Base-by-base conservation (phyloP, 2,888 invertebrate species). In the Oxycera nigricornis region DNA sequence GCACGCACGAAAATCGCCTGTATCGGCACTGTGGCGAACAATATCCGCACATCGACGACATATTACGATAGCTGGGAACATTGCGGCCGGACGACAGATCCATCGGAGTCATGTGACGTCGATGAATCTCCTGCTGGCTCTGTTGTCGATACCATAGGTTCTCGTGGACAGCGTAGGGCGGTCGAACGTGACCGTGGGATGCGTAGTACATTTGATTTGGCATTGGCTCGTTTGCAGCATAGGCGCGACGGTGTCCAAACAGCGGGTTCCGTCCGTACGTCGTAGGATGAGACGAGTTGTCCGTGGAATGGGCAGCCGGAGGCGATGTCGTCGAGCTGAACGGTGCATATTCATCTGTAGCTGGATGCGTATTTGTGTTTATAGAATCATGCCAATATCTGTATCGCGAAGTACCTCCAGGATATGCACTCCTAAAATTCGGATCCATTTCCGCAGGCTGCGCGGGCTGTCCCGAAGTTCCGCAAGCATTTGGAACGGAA, bases 71-170 rank as follows among this genome's bases (percentile, higher is more conserved):
- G 77, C 82, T 82, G 2, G 84, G 82, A 6, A 78, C 73, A 46
- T 76, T 78, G 11, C 79, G 75, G 76, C 84, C 85, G 17, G 84
- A 84, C 0, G 84, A 85, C 74, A 85, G 81, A 80, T 84, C 82
- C 75, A 85, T 83, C 28, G 84, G 86, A 1, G 85, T 84, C 81
- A 85, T 84, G 78, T 82, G 87, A 73, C 89, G 87, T 57, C 90
- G 85, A 77, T 88, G 88, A 75, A 88, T 82, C 82, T 90, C 90
- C 79, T 87, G 88, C 75, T 84, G 88, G 74, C 90, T 90, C 79
- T 93, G 92, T 79, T 93, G 93, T 0, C 90, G 88, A 77, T 91
- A 89, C 92, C 92, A 92, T 52, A 93, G 84, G 75, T 91, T 87
- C 80, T 92, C 92, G 82, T 93, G 93, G 4, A 92, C 88, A 4